These are phyloP conservation scores for Orchestia grillus DNA, from an alignment of 1,140 invertebrate species.

Conservation along the genomic window DNA sequence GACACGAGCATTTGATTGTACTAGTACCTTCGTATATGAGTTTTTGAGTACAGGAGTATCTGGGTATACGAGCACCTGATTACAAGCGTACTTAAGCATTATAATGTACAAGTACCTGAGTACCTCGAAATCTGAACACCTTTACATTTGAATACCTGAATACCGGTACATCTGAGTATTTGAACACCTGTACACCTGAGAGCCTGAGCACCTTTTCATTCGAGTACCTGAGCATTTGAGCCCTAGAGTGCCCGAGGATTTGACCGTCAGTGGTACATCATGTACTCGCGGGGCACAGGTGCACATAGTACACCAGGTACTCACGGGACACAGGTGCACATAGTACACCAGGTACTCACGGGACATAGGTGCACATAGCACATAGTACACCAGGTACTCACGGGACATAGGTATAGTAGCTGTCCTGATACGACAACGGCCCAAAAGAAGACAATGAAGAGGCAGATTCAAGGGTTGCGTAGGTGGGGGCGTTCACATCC, in stretches of 20 bases:
- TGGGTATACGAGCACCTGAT: no score
- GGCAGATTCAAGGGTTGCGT: neutral
- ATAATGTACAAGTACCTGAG: no score
- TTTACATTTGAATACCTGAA: no score
- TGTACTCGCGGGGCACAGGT: neutral
- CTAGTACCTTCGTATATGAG: neutral
- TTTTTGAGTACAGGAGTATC: neutral
- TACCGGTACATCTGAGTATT: no score
- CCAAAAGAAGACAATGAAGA: slow-evolving; percentile 10
- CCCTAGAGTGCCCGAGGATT: no score
- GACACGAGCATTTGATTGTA: no score
- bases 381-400: neutral
- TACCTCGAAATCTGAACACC: no score
- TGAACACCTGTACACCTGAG: no score
- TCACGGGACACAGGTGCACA: neutral
- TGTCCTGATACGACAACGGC: neutral
- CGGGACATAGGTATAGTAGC: slow-evolving; percentile 18
- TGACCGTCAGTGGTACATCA: no score
- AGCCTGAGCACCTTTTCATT: neutral
- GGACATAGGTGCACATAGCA: neutral
- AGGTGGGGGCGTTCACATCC: neutral
- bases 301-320: neutral
- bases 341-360: neutral
- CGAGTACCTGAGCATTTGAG: no score
- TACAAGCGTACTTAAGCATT: no score